Percentiles rank a stretch among this genome's conserved stretches.
phyloP scores from a whole-genome alignment of 1,140 invertebrate genomes.

The Platyura marginata region DNA sequence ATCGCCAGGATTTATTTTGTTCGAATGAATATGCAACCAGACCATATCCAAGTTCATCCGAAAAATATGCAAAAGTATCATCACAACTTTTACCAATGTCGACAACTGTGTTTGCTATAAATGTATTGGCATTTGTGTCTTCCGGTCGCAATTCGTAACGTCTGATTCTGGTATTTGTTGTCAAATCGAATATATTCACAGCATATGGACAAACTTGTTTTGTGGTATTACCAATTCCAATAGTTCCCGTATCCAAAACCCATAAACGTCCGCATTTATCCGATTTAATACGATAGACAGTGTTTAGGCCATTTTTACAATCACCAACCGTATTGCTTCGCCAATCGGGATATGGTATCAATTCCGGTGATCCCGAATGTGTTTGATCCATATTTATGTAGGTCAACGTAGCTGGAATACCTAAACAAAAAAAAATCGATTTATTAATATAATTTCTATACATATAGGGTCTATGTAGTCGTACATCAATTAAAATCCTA shows the following conservation, averaged over 20 bases:
- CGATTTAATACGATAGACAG: slow-evolving; percentile 52
- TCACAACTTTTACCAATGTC: slow-evolving; percentile 55
- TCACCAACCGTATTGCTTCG: slow-evolving; percentile 50
- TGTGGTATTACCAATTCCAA: slow-evolving; percentile 56
- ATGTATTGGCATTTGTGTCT: slow-evolving; percentile 54
- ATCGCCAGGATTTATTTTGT: slow-evolving; percentile 54
- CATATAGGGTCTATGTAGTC: too few species aligned
- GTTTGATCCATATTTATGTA: slow-evolving; percentile 47
- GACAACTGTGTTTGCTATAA: slow-evolving; percentile 65
- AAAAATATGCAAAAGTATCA: slow-evolving; percentile 60
- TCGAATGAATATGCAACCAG: slow-evolving; percentile 58
- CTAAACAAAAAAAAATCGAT: too few species aligned
- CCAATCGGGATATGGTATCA: slow-evolving; percentile 60
- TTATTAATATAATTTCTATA: too few species aligned
- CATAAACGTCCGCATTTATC: slow-evolving; percentile 59
- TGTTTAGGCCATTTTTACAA: slow-evolving; percentile 51
- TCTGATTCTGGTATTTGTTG: slow-evolving; percentile 45
- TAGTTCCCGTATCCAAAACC: slow-evolving; percentile 64
- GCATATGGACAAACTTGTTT: slow-evolving; percentile 52
- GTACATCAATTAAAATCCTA: too few species aligned
- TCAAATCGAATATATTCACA: slow-evolving; percentile 55
- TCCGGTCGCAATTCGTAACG: slow-evolving; percentile 47
- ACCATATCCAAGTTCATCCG: slow-evolving; percentile 63
- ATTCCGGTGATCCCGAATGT: slow-evolving; percentile 41
- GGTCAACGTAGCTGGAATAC: slow-evolving; percentile 62